phyloP scores from a whole-genome alignment of 23 tunicate species.

The Styela plicata region DNA sequence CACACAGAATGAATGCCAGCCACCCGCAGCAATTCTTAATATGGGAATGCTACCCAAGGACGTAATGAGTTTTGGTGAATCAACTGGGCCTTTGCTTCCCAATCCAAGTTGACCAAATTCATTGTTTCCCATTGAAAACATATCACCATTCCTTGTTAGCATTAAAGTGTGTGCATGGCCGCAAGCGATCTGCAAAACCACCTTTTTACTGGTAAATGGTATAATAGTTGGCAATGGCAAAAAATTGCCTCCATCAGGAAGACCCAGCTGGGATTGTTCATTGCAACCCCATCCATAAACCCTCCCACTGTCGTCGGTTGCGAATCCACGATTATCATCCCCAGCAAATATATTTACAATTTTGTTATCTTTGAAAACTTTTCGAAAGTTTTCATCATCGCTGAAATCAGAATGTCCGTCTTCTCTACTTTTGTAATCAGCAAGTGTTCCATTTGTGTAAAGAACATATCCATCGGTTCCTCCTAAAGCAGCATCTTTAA shows the following conservation, averaged over 20 bases:
- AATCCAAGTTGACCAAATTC: constrained; percentile 78
- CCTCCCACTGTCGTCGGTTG: constrained; percentile 20
- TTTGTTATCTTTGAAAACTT: not conserved
- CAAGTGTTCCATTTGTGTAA: not conserved
- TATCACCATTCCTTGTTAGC: constrained; percentile 37
- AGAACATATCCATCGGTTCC: not conserved
- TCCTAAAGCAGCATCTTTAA: not conserved
- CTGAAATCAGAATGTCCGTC: not conserved
- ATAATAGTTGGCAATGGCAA: not conserved
- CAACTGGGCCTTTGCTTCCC: not conserved
- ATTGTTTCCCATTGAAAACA: constrained; percentile 74
- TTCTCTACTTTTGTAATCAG: not conserved
- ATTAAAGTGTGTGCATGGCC: constrained; percentile 62
- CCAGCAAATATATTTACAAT: not conserved
- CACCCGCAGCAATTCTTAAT: constrained; percentile 63
- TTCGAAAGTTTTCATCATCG: not conserved
- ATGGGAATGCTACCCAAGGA: constrained; percentile 71
- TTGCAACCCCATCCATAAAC: constrained; percentile 95
- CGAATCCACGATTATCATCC: not conserved
- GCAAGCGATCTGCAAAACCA: constrained; percentile 70
- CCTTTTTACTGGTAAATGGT: not conserved
- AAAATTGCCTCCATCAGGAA: constrained; percentile 41
- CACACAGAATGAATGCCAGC: constrained; percentile 74
- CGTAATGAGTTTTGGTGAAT: constrained; percentile 17
- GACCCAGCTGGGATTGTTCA: constrained; percentile 85